phyloP scores from a whole-genome alignment of 35 echinoderm and acorn worm genomes.

The Holothuria glaberrima region DNA sequence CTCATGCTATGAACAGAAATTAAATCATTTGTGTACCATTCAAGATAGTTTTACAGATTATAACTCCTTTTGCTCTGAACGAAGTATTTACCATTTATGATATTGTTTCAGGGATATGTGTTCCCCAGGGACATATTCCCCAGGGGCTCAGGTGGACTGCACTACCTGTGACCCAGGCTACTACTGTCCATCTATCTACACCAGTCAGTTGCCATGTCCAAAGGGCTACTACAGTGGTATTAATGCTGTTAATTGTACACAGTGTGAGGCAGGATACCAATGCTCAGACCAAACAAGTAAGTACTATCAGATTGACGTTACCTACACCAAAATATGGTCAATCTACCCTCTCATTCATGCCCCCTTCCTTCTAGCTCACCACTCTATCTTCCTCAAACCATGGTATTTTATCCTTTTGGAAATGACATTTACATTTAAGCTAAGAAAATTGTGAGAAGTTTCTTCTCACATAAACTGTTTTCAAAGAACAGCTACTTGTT shows the following conservation, averaged over 20 bases:
- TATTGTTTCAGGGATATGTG: constrained; percentile 59
- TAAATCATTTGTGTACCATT: no score
- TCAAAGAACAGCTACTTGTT: no score
- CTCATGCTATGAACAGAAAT: no score
- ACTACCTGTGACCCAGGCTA: constrained; percentile 83
- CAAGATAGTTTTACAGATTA: no score
- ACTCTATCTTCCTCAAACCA: not conserved
- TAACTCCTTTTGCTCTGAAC: no score
- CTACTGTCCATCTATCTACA: constrained; percentile 82
- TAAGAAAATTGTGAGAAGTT: no score
- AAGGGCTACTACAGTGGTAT: constrained; percentile 77
- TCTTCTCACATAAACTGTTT: not conserved
- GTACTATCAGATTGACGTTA: not conserved
- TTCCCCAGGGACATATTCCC: constrained; percentile 77
- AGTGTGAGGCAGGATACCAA: constrained; percentile 90
- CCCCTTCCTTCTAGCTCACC: not conserved
- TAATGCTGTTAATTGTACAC: constrained; percentile 80
- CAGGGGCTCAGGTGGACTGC: constrained; percentile 75
- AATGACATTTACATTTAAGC: no score
- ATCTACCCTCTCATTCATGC: not conserved
- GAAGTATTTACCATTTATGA: not conserved
- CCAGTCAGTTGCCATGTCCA: constrained; percentile 60
- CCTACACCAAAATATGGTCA: no score
- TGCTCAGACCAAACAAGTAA: constrained; percentile 85
- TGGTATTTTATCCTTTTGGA: not conserved